phyloP scores from a whole-genome alignment of 2,113 vertebrate species.

The Nipponia nippon region DNA sequence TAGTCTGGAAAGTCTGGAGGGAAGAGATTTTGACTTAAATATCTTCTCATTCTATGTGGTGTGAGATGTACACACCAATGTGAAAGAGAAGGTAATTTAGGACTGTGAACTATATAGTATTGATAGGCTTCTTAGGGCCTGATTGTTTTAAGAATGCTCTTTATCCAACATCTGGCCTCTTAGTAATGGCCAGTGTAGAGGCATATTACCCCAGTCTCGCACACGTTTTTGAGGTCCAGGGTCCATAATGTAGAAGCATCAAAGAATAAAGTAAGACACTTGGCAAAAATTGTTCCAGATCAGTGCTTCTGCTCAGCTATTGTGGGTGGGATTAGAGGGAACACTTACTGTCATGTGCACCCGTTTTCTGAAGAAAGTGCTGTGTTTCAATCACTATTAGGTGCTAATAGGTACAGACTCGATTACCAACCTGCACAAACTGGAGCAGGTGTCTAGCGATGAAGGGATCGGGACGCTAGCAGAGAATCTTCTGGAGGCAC shows the following conservation, averaged over 20 bases:
- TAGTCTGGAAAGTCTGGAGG: background rate
- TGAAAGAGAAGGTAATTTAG: background rate
- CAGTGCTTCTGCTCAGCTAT: background rate
- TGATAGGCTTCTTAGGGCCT: background rate
- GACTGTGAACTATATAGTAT: background rate
- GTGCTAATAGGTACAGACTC: conserved; percentile 94
- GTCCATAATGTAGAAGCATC: background rate
- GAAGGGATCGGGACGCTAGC: conserved; percentile 96
- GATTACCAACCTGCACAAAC: conserved; percentile 95
- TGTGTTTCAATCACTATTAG: conserved; percentile 58
- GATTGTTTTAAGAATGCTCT: background rate
- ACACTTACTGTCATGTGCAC: accelerated
- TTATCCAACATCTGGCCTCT: background rate
- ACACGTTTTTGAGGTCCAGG: background rate
- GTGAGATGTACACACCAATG: background rate
- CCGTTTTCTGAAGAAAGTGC: background rate
- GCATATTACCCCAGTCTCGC: background rate
- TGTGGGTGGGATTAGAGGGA: background rate
- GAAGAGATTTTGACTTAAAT: background rate
- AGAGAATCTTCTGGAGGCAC: conserved; percentile 93
- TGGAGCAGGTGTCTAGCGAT: conserved; percentile 98
- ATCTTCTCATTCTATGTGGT: background rate
- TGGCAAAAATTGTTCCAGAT: background rate
- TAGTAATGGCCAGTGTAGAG: background rate
- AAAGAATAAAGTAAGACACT: background rate